phyloP scores from a whole-genome alignment of 2,888 invertebrate species.

The Ethmia dodecea region DNA sequence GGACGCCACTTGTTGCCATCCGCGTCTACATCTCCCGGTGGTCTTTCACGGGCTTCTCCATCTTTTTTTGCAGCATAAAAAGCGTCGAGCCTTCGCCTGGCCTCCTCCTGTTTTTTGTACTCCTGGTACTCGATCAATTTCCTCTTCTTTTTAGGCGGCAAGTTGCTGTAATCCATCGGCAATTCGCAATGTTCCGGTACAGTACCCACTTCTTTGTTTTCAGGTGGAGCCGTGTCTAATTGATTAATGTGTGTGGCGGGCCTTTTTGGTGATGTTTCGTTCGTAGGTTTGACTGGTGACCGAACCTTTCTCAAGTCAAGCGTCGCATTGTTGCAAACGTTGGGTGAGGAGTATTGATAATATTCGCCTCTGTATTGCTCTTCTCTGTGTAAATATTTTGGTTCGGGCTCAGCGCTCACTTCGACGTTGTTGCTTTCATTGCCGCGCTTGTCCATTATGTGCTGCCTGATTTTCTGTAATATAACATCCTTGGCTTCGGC shows the following conservation, averaged over 20 bases:
- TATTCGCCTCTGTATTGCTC: conserved; percentile 49
- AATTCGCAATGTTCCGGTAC: conserved; percentile 69
- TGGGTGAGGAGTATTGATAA: conserved; percentile 44
- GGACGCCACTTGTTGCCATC: conserved; percentile 66
- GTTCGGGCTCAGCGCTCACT: conserved; percentile 36
- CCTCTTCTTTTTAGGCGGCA: conserved; percentile 74
- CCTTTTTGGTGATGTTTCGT: conserved; percentile 37
- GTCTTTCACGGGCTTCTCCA: conserved; percentile 37
- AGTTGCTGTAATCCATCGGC: conserved; percentile 71
- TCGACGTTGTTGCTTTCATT: conserved; percentile 42
- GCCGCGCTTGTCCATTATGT: conserved; percentile 70
- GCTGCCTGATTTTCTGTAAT: conserved; percentile 71
- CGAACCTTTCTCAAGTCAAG: conserved; percentile 66
- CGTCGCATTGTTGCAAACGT: conserved; percentile 46
- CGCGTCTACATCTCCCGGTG: conserved; percentile 46
- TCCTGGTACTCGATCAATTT: conserved; percentile 74
- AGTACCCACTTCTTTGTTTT: conserved; percentile 46
- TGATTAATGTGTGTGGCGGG: conserved; percentile 31
- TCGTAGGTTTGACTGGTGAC: conserved; percentile 48
- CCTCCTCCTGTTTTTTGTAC: conserved; percentile 72
- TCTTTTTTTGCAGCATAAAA: conserved; percentile 59
- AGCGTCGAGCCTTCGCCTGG: conserved; percentile 58
- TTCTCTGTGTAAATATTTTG: conserved; percentile 52
- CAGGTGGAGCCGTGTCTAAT: conserved; percentile 39
- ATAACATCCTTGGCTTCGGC: conserved; percentile 70